Evolutionary conservation across 2,797 vertebrate genomes (phyloP).

Genomic region (Microctenopoma lineatum): DNA sequence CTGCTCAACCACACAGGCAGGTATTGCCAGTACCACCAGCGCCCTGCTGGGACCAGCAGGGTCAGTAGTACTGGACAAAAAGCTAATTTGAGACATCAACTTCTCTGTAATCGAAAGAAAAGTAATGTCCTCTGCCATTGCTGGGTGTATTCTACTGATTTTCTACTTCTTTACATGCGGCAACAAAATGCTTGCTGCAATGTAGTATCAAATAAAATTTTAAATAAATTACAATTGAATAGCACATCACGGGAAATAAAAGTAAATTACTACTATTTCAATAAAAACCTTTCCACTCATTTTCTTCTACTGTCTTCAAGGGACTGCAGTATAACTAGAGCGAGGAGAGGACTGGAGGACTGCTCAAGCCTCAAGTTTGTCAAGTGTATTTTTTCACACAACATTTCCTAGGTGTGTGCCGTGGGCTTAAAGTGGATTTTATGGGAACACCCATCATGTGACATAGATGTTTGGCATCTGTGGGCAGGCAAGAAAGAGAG

Average conservation of each 20-base stretch:
- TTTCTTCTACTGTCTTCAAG: conserved; percentile 19
- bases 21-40: neutral
- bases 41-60: neutral
- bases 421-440: conserved; percentile 81
- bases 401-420: conserved; percentile 54
- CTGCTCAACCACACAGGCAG: neutral
- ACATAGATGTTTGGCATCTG: conserved; percentile 81
- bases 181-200: neutral
- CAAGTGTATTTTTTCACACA: conserved; percentile 71
- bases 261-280: neutral
- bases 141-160: neutral
- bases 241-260: neutral
- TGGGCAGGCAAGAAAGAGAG: conserved; percentile 66
- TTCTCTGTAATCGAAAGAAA: neutral
- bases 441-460: conserved; percentile 81
- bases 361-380: conserved; percentile 66
- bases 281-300: neutral
- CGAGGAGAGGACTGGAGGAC: conserved; percentile 62
- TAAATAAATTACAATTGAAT: too few species aligned
- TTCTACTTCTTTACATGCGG: neutral
- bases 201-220: neutral
- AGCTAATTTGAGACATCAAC: neutral
- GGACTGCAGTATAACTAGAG: conserved; percentile 52
- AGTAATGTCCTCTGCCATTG: neutral
- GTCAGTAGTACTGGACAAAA: neutral